A percentile compares a stretch with the other conserved stretches of the same genome.
Conservation (phyloP, 1,140 invertebrate species). For the Procambarus virginalis region DNA sequence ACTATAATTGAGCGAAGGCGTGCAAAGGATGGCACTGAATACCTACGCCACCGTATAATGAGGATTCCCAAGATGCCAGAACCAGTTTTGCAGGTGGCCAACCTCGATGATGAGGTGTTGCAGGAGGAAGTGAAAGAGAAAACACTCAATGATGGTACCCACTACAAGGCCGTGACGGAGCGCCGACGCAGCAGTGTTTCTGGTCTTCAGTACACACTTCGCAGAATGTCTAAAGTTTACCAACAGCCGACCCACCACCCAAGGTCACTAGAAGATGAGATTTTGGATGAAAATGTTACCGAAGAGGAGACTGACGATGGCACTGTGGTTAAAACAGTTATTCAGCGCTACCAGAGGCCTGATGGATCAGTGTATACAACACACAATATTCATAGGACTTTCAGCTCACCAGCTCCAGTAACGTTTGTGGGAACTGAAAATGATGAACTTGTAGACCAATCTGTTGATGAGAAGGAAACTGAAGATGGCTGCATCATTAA, state of each 20-base stretch:
- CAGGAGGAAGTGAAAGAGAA: constrained; percentile 68
- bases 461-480: constrained; percentile 60
- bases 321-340: constrained; percentile 63
- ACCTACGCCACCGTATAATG: constrained; percentile 69
- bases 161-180: constrained; percentile 64
- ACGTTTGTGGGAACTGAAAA: constrained; percentile 51
- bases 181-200: constrained; percentile 67
- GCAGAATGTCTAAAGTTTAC: constrained; percentile 65
- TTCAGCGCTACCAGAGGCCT: constrained; percentile 59
- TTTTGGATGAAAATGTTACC: constrained; percentile 67
- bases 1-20: constrained; percentile 68
- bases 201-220: constrained; percentile 67
- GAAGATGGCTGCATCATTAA: constrained; percentile 65
- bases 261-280: constrained; percentile 50
- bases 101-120: constrained; percentile 63
- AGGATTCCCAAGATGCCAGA: constrained; percentile 69
- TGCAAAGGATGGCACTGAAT: constrained; percentile 69
- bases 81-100: constrained; percentile 65
- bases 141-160: constrained; percentile 63
- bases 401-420: constrained; percentile 56
- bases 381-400: constrained; percentile 67
- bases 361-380: constrained; percentile 69
- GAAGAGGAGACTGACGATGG: constrained; percentile 69
- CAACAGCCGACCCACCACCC: constrained; percentile 47
- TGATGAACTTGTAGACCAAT: constrained; percentile 64